These are phyloP conservation scores for Apamea crenata DNA, from an alignment of 2,888 invertebrate species.

Conservation along the genomic window DNA sequence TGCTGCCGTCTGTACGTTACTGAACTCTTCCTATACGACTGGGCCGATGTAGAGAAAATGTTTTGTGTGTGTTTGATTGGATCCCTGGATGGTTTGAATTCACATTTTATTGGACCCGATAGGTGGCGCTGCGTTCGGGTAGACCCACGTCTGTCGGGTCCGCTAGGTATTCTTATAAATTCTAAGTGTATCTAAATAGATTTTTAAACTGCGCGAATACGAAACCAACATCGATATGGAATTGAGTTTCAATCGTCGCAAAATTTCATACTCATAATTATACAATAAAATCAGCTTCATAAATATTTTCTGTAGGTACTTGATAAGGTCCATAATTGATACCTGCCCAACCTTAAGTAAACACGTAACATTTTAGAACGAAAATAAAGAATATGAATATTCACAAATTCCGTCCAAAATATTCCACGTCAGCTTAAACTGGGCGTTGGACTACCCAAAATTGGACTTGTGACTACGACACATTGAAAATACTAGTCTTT, in stretches of 20 bases:
- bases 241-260: too few species aligned
- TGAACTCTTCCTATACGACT: neutral
- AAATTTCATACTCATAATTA: too few species aligned
- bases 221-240: neutral
- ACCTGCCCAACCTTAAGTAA: neutral
- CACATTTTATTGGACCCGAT: neutral
- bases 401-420: constrained; percentile 27
- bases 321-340: neutral
- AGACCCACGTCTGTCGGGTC: neutral
- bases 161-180: neutral
- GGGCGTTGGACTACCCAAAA: constrained; percentile 28
- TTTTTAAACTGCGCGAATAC: too few species aligned
- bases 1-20: too few species aligned
- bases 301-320: neutral
- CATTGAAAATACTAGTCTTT: constrained; percentile 44
- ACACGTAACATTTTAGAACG: neutral
- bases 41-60: neutral
- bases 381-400: constrained; percentile 6
- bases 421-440: constrained; percentile 37
- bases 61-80: neutral
- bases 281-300: too few species aligned
- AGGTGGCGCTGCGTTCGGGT: neutral
- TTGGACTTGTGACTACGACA: constrained; percentile 26
- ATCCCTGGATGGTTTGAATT: neutral
- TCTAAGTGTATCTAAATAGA: neutral